phyloP scores from a whole-genome alignment of 2,113 vertebrate species.

The Python bivittatus region DNA sequence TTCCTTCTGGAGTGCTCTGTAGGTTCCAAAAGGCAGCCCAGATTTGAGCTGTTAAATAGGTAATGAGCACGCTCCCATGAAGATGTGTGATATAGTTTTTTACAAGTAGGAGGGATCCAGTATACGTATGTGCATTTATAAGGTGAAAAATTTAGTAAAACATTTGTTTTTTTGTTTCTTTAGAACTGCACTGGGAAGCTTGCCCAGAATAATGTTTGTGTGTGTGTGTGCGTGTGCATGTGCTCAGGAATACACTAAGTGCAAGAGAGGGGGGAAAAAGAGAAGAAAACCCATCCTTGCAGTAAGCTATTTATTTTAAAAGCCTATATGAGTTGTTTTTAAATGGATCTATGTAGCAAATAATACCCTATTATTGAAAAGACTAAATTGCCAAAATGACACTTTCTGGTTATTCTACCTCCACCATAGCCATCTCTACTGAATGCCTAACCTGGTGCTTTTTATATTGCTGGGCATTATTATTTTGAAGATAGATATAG shows the following conservation, averaged over 20 bases:
- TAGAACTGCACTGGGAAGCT: conserved; percentile 59
- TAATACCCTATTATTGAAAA: conserved; percentile 75
- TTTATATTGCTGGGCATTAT: background rate
- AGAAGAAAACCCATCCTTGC: conserved; percentile 36
- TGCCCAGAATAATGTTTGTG: conserved; percentile 42
- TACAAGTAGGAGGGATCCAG: conserved; percentile 67
- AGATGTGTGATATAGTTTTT: conserved; percentile 60
- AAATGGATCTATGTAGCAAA: conserved; percentile 69
- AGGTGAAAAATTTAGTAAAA: conserved; percentile 59
- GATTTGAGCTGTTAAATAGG: conserved; percentile 64
- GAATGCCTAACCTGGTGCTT: conserved; percentile 59
- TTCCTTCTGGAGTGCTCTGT: background rate
- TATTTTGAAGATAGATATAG: conserved; percentile 15
- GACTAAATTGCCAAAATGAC: conserved; percentile 73
- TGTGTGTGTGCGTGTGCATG: conserved; percentile 31
- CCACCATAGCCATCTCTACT: conserved; percentile 54
- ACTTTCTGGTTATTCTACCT: conserved; percentile 49
- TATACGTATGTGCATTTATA: background rate
- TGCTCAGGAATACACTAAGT: conserved; percentile 52
- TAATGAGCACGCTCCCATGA: conserved; percentile 53
- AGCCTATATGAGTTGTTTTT: conserved; percentile 62
- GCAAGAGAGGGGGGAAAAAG: background rate
- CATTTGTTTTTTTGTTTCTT: conserved; percentile 55
- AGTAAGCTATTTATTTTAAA: conserved; percentile 72
- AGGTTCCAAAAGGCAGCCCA: background rate